A percentile compares a stretch with the other conserved stretches of the same genome.
phyloP scores from a whole-genome alignment of 2,797 vertebrate species.

The Cirrhinus molitorella region DNA sequence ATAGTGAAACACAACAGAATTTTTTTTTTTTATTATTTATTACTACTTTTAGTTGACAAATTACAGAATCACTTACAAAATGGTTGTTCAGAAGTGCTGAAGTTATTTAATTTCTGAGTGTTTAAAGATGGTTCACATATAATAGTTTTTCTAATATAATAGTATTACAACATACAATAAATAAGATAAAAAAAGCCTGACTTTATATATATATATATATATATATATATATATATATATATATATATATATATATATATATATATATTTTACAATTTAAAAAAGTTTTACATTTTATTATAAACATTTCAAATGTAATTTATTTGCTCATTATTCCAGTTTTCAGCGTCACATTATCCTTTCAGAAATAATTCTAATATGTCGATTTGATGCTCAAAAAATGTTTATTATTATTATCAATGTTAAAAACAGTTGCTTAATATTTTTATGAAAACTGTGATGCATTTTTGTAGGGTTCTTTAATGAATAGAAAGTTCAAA shows the following conservation, averaged over 20 bases:
- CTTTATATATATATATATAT: too few species aligned
- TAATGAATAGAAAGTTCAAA: not conserved
- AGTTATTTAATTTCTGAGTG: not conserved
- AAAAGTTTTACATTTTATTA: not conserved
- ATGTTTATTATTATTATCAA: not conserved
- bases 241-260: too few species aligned
- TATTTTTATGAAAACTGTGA: not conserved
- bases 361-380: not conserved
- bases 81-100: not conserved
- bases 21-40: too few species aligned
- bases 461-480: too few species aligned
- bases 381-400: not conserved
- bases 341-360: not conserved
- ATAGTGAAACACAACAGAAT: not conserved
- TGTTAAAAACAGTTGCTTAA: not conserved
- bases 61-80: not conserved
- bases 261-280: not conserved
- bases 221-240: too few species aligned
- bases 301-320: too few species aligned
- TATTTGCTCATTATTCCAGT: not conserved
- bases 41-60: not conserved
- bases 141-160: not conserved
- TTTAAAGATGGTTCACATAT: not conserved
- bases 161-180: not conserved
- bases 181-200: too few species aligned